Percentiles rank a stretch among this genome's conserved stretches.
phyloP scores from a whole-genome alignment of 2,113 vertebrate genomes.

The Cynoglossus semilaevis region DNA sequence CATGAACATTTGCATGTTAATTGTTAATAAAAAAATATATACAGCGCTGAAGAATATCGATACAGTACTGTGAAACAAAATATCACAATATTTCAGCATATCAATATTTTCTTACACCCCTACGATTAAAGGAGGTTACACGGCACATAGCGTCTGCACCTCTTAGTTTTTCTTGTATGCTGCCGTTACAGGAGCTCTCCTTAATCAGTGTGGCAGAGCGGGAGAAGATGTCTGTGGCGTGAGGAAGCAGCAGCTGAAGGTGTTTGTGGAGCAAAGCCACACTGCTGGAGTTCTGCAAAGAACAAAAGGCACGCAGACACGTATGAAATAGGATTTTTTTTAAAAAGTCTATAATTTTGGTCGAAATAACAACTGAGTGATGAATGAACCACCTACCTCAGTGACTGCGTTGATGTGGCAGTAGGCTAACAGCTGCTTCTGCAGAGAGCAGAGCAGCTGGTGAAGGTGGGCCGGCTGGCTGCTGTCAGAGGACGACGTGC shows the following conservation, averaged over 20 bases:
- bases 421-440: conserved; percentile 94
- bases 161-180: conserved; percentile 89
- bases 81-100: too few relatives aligned
- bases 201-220: conserved; percentile 88
- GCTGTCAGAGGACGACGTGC: conserved; percentile 90
- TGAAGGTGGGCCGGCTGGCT: conserved; percentile 97
- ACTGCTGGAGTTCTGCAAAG: conserved; percentile 90
- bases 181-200: conserved; percentile 95
- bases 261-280: conserved; percentile 97
- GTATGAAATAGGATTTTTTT: too few relatives aligned
- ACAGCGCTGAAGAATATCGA: too few relatives aligned
- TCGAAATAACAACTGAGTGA: too few relatives aligned
- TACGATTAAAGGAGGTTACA: too few relatives aligned
- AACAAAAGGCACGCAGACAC: too few relatives aligned
- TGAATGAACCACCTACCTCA: conserved; percentile 87
- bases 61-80: too few relatives aligned
- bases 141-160: conserved; percentile 65
- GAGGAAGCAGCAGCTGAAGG: conserved; percentile 92
- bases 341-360: too few relatives aligned
- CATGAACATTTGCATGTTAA: too few relatives aligned
- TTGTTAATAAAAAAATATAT: too few relatives aligned
- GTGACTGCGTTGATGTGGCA: conserved; percentile 92
- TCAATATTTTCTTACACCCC: too few relatives aligned
- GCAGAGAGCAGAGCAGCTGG: conserved; percentile 92
- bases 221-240: conserved; percentile 94